A percentile compares a stretch with the other conserved stretches of the same genome.
Conservation (phyloP, 2,888 invertebrate species). For the Apodemia duryi region DNA sequence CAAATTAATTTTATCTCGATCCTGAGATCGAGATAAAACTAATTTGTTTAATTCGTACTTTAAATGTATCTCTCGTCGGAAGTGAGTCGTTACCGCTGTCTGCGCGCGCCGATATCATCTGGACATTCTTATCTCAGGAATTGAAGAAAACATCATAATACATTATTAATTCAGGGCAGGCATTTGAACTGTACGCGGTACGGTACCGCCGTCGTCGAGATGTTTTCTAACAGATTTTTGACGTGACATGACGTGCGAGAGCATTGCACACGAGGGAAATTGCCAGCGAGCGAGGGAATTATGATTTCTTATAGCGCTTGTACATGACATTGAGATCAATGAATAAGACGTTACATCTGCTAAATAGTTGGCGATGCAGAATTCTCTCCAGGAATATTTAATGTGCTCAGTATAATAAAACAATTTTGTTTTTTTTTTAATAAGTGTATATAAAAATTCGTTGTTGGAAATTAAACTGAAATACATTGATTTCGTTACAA, state of each 20-base stretch:
- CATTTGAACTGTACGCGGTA: not conserved
- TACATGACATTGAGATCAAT: not conserved
- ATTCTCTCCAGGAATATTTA: not conserved
- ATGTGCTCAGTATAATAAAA: no score
- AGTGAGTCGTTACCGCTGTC: slow-evolving; percentile 9
- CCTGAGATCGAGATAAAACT: slow-evolving; percentile 11
- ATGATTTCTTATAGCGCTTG: not conserved
- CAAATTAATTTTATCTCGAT: slow-evolving; percentile 8
- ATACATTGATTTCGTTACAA: no score
- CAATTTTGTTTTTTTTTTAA: no score
- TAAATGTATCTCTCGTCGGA: slow-evolving; percentile 11
- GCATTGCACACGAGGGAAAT: not conserved
- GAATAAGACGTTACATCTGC: not conserved
- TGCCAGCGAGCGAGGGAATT: not conserved
- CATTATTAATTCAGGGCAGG: slow-evolving; percentile 20
- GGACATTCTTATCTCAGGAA: slow-evolving; percentile 19
- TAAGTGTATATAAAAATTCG: no score
- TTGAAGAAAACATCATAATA: slow-evolving; percentile 17
- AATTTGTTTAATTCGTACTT: slow-evolving; percentile 13
- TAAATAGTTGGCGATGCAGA: not conserved
- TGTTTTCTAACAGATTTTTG: slow-evolving; percentile 14
- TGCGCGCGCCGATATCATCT: slow-evolving; percentile 16
- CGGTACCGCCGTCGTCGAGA: not conserved
- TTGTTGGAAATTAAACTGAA: no score
- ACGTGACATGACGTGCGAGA: slow-evolving; percentile 2